Evolutionary conservation across 2,113 vertebrate genomes (phyloP).

Genomic region (Raphicerus campestris): DNA sequence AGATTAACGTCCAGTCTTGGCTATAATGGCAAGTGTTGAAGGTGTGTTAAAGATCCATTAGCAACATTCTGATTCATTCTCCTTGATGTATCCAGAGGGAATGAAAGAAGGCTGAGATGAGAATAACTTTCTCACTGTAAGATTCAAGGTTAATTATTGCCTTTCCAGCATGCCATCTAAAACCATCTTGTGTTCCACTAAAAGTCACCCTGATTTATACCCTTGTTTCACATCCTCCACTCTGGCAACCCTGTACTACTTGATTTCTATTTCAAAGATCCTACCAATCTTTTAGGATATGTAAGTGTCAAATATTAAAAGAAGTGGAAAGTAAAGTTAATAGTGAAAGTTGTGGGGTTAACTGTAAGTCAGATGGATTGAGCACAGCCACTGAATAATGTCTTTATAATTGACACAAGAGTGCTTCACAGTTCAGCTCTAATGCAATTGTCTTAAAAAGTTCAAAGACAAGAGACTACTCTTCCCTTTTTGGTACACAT

Average conservation of each 20-base stretch:
- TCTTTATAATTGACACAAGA: constrained; percentile 65
- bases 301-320: constrained; percentile 58
- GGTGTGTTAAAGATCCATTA: constrained; percentile 41
- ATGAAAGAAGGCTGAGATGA: constrained; percentile 39
- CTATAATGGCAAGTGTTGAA: constrained; percentile 9
- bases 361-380: constrained; percentile 70
- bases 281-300: constrained; percentile 31
- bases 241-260: background rate
- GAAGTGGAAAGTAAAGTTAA: constrained; percentile 67
- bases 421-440: constrained; percentile 63
- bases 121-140: constrained; percentile 36
- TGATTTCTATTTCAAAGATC: constrained; percentile 39
- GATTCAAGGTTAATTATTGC: constrained; percentile 57
- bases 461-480: constrained; percentile 74
- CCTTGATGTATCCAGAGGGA: constrained; percentile 21
- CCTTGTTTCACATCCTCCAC: background rate
- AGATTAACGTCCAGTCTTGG: background rate
- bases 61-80: constrained; percentile 24
- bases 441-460: constrained; percentile 77
- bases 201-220: constrained; percentile 35
- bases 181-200: constrained; percentile 11
- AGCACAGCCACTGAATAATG: constrained; percentile 64
- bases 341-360: constrained; percentile 69
- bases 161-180: constrained; percentile 25
- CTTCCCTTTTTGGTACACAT: constrained; percentile 73